Evolutionary conservation across 2,888 invertebrate genomes (phyloP).

Genomic region (Morinoia aosen): DNA sequence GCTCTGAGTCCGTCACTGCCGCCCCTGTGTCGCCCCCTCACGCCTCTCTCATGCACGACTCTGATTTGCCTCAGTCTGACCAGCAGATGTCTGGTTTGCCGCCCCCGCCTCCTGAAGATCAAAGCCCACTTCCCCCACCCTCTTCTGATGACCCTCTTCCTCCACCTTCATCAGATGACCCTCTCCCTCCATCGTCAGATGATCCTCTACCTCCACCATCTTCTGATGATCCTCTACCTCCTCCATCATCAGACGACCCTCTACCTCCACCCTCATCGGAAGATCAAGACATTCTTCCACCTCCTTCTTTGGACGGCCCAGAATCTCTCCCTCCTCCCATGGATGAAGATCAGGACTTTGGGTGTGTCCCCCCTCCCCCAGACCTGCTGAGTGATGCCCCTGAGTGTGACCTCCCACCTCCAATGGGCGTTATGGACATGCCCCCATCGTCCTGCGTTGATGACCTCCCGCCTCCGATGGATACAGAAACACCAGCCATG

Average conservation of each 20-base stretch:
- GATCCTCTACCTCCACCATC: not conserved
- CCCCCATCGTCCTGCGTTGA: not conserved
- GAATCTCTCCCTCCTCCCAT: conserved; percentile 37
- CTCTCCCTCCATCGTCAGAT: conserved; percentile 9
- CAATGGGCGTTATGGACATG: conserved; percentile 12
- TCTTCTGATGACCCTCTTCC: not conserved
- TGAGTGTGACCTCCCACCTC: conserved; percentile 46
- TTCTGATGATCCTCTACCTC: not conserved
- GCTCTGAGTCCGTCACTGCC: not conserved
- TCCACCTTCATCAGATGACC: not conserved
- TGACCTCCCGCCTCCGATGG: conserved; percentile 40
- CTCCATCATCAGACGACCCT: not conserved
- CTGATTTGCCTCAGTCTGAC: conserved; percentile 45
- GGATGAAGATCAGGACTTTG: conserved; percentile 36
- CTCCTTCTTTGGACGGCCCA: not conserved
- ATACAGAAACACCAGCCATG: not conserved
- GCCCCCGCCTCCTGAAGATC: conserved; percentile 46
- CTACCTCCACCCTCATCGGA: not conserved
- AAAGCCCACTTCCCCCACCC: not conserved
- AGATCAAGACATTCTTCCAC: not conserved
- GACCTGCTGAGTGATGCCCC: conserved; percentile 50
- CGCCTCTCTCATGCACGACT: conserved; percentile 21
- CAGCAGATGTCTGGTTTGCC: conserved; percentile 36
- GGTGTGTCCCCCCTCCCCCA: conserved; percentile 35
- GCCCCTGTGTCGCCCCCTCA: conserved; percentile 30